A percentile compares a stretch with the other conserved stretches of the same genome.
phyloP scores from a whole-genome alignment of 2,113 vertebrate genomes.

The Porphyrio hochstetteri region DNA sequence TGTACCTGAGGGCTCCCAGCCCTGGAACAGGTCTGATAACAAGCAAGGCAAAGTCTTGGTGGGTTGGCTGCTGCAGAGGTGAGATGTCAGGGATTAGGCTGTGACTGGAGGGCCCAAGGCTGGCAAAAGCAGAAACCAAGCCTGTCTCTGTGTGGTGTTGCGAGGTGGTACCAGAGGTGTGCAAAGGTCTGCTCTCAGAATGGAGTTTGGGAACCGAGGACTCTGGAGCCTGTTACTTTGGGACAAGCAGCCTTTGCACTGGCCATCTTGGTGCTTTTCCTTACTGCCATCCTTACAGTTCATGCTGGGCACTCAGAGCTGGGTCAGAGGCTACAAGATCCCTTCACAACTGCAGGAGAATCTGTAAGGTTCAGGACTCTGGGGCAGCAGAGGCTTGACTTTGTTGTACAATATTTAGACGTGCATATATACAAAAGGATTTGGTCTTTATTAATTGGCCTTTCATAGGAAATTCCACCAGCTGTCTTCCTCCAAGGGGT shows the following conservation, averaged over 20 bases:
- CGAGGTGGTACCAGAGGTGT: background rate
- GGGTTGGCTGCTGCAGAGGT: background rate
- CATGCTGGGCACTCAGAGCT: background rate
- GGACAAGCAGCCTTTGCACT: background rate
- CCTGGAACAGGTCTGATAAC: background rate
- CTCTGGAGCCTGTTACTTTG: background rate
- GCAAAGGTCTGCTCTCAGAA: background rate
- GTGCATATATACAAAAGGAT: constrained; percentile 19
- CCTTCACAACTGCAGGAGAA: background rate
- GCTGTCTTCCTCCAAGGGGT: background rate
- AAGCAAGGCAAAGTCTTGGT: background rate
- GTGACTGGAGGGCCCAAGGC: background rate
- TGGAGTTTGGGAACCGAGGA: background rate
- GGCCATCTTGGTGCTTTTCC: background rate
- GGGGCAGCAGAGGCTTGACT: background rate
- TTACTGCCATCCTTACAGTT: background rate
- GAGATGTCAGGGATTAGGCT: background rate
- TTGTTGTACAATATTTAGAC: constrained; percentile 37
- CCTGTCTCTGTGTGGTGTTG: background rate
- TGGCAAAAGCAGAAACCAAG: background rate
- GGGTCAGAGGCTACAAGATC: background rate
- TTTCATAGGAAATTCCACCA: constrained; percentile 43
- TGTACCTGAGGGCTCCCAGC: background rate
- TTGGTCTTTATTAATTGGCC: constrained; percentile 21
- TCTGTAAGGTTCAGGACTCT: background rate